Evolutionary conservation across 2,113 vertebrate species (phyloP).

Genomic region (Dinomys branickii): DNA sequence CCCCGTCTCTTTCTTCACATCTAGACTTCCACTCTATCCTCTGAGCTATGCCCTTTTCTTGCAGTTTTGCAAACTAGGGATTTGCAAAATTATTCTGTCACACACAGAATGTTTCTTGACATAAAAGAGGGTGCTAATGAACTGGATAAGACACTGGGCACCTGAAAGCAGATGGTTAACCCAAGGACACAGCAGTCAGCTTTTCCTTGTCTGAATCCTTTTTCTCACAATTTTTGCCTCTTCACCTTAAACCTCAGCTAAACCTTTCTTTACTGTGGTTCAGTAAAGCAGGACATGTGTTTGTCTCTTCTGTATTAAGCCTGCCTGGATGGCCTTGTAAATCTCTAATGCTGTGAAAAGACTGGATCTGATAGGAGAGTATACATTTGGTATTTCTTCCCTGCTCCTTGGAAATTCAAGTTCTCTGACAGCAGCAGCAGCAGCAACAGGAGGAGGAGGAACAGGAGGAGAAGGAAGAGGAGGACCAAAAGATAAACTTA

Average conservation of each 20-base stretch:
- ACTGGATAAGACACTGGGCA: background rate
- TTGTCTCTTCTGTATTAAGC: background rate
- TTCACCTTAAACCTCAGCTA: background rate
- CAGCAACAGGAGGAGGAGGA: background rate
- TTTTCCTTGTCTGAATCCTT: background rate
- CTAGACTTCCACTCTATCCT: background rate
- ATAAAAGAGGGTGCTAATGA: background rate
- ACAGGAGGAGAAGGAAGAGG: background rate
- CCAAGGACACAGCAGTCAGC: too few species aligned
- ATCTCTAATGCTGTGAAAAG: background rate
- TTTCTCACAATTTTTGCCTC: background rate
- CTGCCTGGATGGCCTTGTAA: background rate
- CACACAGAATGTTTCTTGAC: background rate
- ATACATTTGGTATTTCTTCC: background rate
- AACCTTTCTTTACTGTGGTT: background rate
- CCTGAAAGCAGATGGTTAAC: background rate
- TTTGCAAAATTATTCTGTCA: conserved; percentile 20
- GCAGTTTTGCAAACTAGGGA: background rate
- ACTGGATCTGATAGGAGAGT: background rate
- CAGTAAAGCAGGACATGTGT: background rate
- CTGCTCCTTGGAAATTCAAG: background rate
- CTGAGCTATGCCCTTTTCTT: background rate
- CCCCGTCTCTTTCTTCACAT: background rate
- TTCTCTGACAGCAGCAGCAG: background rate
- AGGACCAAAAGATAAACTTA: background rate